Base-by-base conservation (phyloP, 1,140 invertebrate genomes). In the Bombus confusus region DNA sequence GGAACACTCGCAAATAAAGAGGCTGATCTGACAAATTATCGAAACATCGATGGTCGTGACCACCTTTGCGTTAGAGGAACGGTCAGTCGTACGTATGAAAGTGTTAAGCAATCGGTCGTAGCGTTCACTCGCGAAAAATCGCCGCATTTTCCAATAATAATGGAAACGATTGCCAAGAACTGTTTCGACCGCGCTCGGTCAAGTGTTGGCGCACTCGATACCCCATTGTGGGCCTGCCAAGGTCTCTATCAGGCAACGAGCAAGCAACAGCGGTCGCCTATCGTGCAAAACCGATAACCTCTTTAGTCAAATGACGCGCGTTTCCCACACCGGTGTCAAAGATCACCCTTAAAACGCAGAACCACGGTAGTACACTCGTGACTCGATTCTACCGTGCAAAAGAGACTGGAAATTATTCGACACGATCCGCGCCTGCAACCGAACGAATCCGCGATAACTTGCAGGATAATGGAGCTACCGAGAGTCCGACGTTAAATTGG, bases 291-390 rank as follows among this genome's bases (percentile, higher is more conserved):
- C 39, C 76, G 66, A 59, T 43, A 6, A 41, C 43, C 43, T 2
- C 37, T 25, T 62, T 13, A 34, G 68, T 28, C 68, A 85, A 85
- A 85, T 80, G 83, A 80, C 83, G 73, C 83, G 68, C 77, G 83
- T 80, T 85, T 85, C 83, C 83, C 83, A 85, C 83, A 69, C 31
- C 43, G 52, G 83, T 62, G 83, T 80, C 76, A 62, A 9, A 25
- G 76, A 62, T 85, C 77, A 77, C 57, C 71, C 77, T 85, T 73
- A 80, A 75, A 85, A 68, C 59, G 41, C 80, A 80, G 68, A 79
- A 25, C 59, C 47, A 34, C n/a, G 31, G 64, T 66, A 66, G 64
- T 31, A 10, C 15, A 13, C 34, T 81, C 79, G 84, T 80, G 84
- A 81, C 83, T 73, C 39, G 66, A 47, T 81, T 59, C 37, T n/a